Conservation (phyloP, 1,140 invertebrate species). For the Diachasma alloeum region DNA sequence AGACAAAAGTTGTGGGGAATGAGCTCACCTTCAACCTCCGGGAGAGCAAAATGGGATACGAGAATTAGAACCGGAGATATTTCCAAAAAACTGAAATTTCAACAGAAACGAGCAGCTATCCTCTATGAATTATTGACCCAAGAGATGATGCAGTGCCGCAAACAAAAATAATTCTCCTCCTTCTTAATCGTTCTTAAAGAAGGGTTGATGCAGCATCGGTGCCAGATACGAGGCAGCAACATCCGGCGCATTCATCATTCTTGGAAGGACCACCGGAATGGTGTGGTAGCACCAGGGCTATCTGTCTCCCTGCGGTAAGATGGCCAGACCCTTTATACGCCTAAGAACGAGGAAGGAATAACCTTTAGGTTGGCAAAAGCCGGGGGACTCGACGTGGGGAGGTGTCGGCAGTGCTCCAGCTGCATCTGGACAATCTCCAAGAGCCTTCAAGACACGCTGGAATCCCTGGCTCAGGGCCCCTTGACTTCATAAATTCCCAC, state of each 20-base stretch:
- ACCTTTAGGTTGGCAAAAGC: not conserved
- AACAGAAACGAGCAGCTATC: too few species aligned
- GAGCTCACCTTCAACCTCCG: too few species aligned
- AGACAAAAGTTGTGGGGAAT: too few species aligned
- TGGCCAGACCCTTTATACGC: conserved; percentile 45
- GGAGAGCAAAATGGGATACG: too few species aligned
- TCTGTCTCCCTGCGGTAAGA: conserved; percentile 56
- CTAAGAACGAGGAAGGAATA: not conserved
- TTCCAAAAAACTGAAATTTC: too few species aligned
- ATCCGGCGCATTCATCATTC: conserved; percentile 56
- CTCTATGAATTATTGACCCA: too few species aligned
- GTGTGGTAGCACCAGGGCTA: conserved; percentile 39
- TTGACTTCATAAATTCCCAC: conserved; percentile 56
- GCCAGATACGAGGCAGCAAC: conserved; percentile 42
- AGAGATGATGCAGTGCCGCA: too few species aligned
- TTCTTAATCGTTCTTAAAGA: not conserved
- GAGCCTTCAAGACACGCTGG: conserved; percentile 51
- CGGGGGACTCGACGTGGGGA: conserved; percentile 9
- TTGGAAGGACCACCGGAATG: conserved; percentile 38
- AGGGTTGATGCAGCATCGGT: not conserved
- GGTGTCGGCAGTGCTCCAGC: conserved; percentile 33
- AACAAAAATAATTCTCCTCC: too few species aligned
- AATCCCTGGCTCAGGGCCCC: conserved; percentile 41
- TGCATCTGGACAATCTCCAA: conserved; percentile 58
- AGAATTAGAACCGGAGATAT: too few species aligned